These are phyloP conservation scores for Barbus barbus DNA, from an alignment of 2,113 vertebrate genomes.

Conservation along the genomic window DNA sequence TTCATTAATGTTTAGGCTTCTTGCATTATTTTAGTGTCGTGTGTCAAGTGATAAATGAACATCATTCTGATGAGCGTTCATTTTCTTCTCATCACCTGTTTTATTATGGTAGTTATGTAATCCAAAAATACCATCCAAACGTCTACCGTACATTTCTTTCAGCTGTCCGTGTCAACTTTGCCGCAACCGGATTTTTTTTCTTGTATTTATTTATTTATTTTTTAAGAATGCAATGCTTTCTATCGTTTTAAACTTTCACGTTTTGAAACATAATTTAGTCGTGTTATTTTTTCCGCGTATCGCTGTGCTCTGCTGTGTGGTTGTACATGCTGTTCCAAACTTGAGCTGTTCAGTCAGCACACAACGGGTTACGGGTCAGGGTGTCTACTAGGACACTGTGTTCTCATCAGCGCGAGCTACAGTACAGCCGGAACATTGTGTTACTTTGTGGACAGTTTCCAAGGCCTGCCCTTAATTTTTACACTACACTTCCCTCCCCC, in stretches of 20 bases:
- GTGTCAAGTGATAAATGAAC: too few species aligned
- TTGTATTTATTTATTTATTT: too few species aligned
- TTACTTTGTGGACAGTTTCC: slow-evolving; percentile 83
- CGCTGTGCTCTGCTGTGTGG: slow-evolving; percentile 64
- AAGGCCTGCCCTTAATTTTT: slow-evolving; percentile 78
- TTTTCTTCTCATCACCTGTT: not conserved
- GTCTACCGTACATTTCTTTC: not conserved
- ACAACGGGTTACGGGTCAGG: slow-evolving; percentile 83
- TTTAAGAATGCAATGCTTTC: too few species aligned
- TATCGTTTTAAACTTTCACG: not conserved
- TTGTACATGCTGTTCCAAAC: slow-evolving; percentile 75
- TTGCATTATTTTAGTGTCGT: too few species aligned
- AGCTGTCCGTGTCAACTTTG: too few species aligned
- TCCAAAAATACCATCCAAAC: not conserved
- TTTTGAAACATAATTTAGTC: not conserved
- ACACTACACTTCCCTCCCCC: slow-evolving; percentile 72
- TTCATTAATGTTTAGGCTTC: too few species aligned
- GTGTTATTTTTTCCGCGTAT: slow-evolving; percentile 46
- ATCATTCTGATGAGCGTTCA: too few species aligned
- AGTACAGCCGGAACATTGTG: slow-evolving; percentile 85
- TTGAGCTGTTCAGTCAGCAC: slow-evolving; percentile 62
- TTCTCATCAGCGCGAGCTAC: slow-evolving; percentile 80
- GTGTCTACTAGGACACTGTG: slow-evolving; percentile 83
- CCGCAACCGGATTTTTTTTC: too few species aligned
- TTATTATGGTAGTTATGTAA: not conserved